Evolutionary conservation across 2,113 vertebrate species (phyloP), one percentile per base, ranked within the genome.

Genomic region (Nycticorax nycticorax): DNA sequence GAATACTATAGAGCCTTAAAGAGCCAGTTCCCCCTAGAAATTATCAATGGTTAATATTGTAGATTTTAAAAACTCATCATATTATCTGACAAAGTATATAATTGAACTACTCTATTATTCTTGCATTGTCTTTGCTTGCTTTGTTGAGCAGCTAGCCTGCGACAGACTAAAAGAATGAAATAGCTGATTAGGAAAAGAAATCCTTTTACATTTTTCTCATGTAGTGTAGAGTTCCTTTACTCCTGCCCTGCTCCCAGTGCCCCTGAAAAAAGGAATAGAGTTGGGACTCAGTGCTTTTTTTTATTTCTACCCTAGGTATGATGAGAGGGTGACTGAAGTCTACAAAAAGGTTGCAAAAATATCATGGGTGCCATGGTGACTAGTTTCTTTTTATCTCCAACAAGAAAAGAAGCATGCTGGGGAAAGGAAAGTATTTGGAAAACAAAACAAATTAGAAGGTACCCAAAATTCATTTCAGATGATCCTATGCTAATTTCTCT

Each of bases 171-270:
- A 92, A 91, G 33, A 71, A 63, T 48, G 1, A 94, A 84, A 73
- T 7, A 41, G 13, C 3, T 80, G 32, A 50, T 55, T 50, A 60
- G 21, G 39, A 62, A 89, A 91, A 86, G 5, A 14, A 85, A 50
- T 41, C 2, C 1, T 82, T 92, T 52, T 32, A 39, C 6, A 50
- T 71, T 68, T 85, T 83, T 19, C 12, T 76, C 3, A 35, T 33
- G 6, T 26, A 33, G 48, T 26, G 6, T 47, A 43, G n/a, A 76
- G 22, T 32, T 50, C 12, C 84, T 89, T 59, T 41, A 56, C 17
- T 55, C 39, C 23, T 2, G 1, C 3, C 3, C 7, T 5, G 8
- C 4, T 75, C 1, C 0, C 21, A 53, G n/a, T 48, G 33, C 9
- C 6, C 18, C 24, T 47, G 32, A 4, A 45, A 53, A 76, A 77